phyloP scores from a whole-genome alignment of 2,113 vertebrate genomes.

The Pedetes capensis region DNA sequence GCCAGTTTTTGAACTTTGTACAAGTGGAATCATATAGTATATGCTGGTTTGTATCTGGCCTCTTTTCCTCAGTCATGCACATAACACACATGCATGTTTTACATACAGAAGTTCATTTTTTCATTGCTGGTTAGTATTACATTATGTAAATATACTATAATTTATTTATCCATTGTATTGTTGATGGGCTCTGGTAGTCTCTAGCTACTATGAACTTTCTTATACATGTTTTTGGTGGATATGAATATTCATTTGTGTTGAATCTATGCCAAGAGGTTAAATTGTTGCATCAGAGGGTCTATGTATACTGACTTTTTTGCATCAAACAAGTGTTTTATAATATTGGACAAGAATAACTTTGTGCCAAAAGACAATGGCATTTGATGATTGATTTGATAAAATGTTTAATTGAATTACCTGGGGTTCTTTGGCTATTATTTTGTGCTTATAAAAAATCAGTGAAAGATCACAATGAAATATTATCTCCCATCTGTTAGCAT shows the following conservation, averaged over 20 bases:
- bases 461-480: not conserved
- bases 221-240: not conserved
- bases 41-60: not conserved
- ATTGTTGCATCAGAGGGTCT: not conserved
- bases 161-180: not conserved
- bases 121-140: not conserved
- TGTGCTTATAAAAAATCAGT: not conserved
- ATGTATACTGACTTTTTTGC: not conserved
- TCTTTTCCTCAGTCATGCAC: not conserved
- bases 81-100: not conserved
- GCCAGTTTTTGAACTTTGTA: not conserved
- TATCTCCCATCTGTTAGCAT: not conserved
- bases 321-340: not conserved
- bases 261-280: not conserved
- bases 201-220: not conserved
- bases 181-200: not conserved
- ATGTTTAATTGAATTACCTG: slow-evolving; percentile 21
- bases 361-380: not conserved
- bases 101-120: not conserved
- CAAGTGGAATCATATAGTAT: not conserved
- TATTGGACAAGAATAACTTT: not conserved
- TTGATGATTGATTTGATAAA: not conserved
- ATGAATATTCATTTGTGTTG: not conserved
- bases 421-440: slow-evolving; percentile 22
- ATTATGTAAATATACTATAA: not conserved